Evolutionary conservation across 2,888 invertebrate genomes (phyloP), one percentile per base, ranked within the genome.

Genomic region (Acrocyrtus sp.): DNA sequence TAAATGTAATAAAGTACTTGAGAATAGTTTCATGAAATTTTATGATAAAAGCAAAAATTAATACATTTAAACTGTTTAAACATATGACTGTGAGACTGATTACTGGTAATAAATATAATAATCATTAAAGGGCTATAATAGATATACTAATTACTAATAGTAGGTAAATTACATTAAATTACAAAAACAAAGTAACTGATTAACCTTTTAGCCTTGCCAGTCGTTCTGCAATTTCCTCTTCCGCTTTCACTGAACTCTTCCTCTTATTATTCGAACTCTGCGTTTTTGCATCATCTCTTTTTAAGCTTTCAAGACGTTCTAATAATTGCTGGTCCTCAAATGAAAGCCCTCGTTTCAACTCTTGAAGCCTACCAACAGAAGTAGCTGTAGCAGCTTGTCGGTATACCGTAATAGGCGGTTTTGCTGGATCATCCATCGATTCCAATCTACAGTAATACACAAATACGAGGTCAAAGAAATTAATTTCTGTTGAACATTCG

Each of bases 241-340:
- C 88, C 89, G 57, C 56, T 34, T 69, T 51, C 2, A 60, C 73
- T 3, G 76, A 78, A 26, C 61, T 74, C 17, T 72, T 66, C 21
- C 72, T 12, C 27, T 47, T 48, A 17, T 57, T 53, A 8, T 24
- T 29, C 12, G 29, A 43, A 0, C 3, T 3, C 4, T 48, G 15
- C 4, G 10, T n/a, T 1, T 27, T 41, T 39, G 51, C 41, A 43
- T 56, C 65, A 48, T 60, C 60, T 27, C 63, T 66, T 83, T 90
- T 91, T 39, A 93, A 85, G 82, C 89, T 90, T 82, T 88, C 87
- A 65, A 93, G 84, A 69, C 92, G 88, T 76, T 90, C 88, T 1
- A 88, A 85, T 76, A 93, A 89, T 82, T 89, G 87, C 74, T 88
- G 87, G 83, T 91, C 90, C 48, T 83, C 86, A 3, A 85, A 83